phyloP scores from a whole-genome alignment of 2,113 vertebrate genomes.

The Cinclus mexicanus region DNA sequence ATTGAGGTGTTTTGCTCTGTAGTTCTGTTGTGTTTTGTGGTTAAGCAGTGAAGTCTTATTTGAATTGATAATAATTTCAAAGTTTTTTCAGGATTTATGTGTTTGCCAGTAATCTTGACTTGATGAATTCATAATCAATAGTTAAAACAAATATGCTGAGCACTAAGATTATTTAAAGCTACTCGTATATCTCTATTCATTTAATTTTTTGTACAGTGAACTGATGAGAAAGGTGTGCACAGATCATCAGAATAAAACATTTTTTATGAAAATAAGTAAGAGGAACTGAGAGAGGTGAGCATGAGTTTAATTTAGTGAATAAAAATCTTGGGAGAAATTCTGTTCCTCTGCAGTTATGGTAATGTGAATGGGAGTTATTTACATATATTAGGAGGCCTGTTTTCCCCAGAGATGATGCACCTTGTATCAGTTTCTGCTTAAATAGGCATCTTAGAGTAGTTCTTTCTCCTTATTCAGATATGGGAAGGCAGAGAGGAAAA shows the following conservation, averaged over 20 bases:
- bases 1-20: background rate
- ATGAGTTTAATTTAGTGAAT: constrained; percentile 36
- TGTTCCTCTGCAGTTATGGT: background rate
- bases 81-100: constrained; percentile 7
- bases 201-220: background rate
- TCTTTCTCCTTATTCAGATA: constrained; percentile 34
- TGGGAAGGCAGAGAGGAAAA: background rate
- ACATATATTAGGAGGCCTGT: constrained; percentile 6
- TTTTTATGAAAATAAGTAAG: constrained; percentile 18
- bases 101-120: background rate
- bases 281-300: background rate
- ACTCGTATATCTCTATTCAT: background rate
- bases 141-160: background rate
- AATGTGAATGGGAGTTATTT: constrained; percentile 22
- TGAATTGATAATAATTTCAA: background rate
- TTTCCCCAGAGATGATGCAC: constrained; percentile 31
- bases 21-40: background rate
- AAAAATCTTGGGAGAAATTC: constrained; percentile 6
- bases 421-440: constrained; percentile 61
- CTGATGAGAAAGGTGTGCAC: background rate
- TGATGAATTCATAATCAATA: constrained; percentile 7
- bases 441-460: constrained; percentile 30
- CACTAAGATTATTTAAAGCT: background rate
- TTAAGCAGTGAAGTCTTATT: background rate
- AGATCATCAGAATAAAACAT: background rate